phyloP scores from a whole-genome alignment of 2,888 invertebrate genomes.

The Drosophila testacea region DNA sequence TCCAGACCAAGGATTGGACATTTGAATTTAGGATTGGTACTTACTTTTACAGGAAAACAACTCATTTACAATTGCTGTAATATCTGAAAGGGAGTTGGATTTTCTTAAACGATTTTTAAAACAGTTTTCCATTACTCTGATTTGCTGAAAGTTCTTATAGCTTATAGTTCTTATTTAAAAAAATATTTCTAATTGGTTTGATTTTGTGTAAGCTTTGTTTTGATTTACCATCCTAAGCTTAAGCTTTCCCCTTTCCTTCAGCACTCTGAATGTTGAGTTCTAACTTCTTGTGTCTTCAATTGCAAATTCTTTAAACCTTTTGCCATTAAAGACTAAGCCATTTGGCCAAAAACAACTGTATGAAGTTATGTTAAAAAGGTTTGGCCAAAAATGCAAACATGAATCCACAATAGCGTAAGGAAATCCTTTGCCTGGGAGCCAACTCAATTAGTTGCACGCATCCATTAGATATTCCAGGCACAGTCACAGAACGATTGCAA shows the following conservation, averaged over 20 bases:
- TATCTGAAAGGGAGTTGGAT: not conserved
- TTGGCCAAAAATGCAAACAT: slow-evolving; percentile 48
- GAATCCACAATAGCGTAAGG: slow-evolving; percentile 26
- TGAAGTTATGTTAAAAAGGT: slow-evolving; percentile 53
- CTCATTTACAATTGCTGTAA: slow-evolving; percentile 12
- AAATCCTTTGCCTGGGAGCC: slow-evolving; percentile 53
- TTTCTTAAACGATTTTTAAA: not conserved
- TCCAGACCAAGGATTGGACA: not conserved
- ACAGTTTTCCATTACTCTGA: no score
- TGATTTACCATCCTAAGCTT: not conserved
- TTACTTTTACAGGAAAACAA: slow-evolving; percentile 8
- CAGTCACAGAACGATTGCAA: slow-evolving; percentile 76
- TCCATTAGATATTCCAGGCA: slow-evolving; percentile 77
- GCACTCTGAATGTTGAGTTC: not conserved
- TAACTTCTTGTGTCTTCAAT: slow-evolving; percentile 5
- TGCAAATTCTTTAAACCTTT: slow-evolving; percentile 23
- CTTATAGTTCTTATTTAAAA: no score
- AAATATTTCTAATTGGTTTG: not conserved
- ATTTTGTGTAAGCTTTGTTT: not conserved
- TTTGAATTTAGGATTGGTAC: no score
- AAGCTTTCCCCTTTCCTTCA: not conserved
- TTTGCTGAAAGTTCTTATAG: no score
- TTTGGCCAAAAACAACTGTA: slow-evolving; percentile 28
- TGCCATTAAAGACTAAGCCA: slow-evolving; percentile 45
- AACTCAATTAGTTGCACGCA: slow-evolving; percentile 79